A percentile compares a stretch with the other conserved stretches of the same genome.
These are phyloP conservation scores for Chelmon rostratus DNA, from an alignment of 2,797 vertebrate genomes.

Conservation along the genomic window DNA sequence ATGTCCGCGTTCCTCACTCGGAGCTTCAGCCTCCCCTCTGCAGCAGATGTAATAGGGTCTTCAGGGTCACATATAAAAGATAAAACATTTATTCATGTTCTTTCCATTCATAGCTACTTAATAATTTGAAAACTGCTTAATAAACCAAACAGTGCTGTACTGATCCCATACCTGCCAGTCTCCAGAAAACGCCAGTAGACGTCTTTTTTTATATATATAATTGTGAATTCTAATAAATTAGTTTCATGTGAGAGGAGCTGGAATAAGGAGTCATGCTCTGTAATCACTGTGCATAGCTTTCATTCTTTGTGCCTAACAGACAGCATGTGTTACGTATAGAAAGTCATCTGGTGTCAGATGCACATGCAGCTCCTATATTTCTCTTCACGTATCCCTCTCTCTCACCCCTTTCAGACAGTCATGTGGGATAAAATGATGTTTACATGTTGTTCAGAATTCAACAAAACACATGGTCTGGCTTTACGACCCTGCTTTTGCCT, in stretches of 20 bases:
- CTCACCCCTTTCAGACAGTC: neutral
- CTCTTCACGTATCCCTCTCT: neutral
- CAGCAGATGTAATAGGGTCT: conserved; percentile 40
- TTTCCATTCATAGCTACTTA: conserved; percentile 9
- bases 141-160: neutral
- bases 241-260: neutral
- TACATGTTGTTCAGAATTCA: too few relatives aligned
- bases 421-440: neutral
- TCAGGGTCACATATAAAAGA: conserved; percentile 32
- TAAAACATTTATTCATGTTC: conserved; percentile 33
- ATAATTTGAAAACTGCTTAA: conserved; percentile 16
- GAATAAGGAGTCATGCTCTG: conserved; percentile 5
- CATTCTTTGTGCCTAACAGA: conserved; percentile 18
- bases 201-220: neutral
- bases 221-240: neutral
- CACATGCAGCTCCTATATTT: neutral
- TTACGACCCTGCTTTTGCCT: neutral
- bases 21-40: conserved; percentile 25
- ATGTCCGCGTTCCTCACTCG: conserved; percentile 26
- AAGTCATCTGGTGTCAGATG: conserved; percentile 19
- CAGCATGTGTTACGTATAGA: conserved; percentile 23
- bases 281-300: neutral
- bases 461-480: neutral
- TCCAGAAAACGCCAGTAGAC: neutral
- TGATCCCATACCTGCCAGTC: neutral